A percentile compares a stretch with the other conserved stretches of the same genome.
Conservation (phyloP, 2,888 invertebrate genomes). For the Cyclophora albipunctata region DNA sequence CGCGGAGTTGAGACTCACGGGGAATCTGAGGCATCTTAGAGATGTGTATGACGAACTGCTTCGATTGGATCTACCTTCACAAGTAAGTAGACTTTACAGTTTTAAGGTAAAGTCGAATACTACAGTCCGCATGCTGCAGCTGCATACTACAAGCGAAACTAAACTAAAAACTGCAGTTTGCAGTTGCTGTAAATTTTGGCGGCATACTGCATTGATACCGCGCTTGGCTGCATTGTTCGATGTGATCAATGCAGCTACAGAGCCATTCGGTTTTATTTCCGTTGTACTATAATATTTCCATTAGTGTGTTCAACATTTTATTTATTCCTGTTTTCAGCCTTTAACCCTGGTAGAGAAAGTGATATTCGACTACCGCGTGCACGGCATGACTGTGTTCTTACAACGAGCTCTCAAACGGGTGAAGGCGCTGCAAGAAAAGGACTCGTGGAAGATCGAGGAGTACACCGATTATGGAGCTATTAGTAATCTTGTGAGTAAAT, state of each 20-base stretch:
- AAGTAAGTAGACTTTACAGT: slow-evolving; percentile 47
- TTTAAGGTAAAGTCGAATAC: too few relatives aligned
- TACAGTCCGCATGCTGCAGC: too few relatives aligned
- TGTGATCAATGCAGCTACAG: too few relatives aligned
- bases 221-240: too few relatives aligned
- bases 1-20: slow-evolving; percentile 71
- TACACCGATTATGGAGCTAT: slow-evolving; percentile 90
- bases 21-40: slow-evolving; percentile 83
- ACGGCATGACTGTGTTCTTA: slow-evolving; percentile 89
- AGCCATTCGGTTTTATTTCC: too few relatives aligned
- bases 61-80: slow-evolving; percentile 89
- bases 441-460: slow-evolving; percentile 91
- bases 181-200: too few relatives aligned
- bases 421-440: slow-evolving; percentile 80
- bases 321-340: slow-evolving; percentile 58
- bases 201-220: too few relatives aligned
- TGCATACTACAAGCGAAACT: too few relatives aligned
- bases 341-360: slow-evolving; percentile 88
- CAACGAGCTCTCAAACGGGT: slow-evolving; percentile 89
- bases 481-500: slow-evolving; percentile 82
- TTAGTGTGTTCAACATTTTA: background rate
- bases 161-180: too few relatives aligned
- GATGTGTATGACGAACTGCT: slow-evolving; percentile 88
- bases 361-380: slow-evolving; percentile 89
- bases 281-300: too few relatives aligned